Evolutionary conservation across 2,113 vertebrate species (phyloP).

Genomic region (Pungitius pungitius): DNA sequence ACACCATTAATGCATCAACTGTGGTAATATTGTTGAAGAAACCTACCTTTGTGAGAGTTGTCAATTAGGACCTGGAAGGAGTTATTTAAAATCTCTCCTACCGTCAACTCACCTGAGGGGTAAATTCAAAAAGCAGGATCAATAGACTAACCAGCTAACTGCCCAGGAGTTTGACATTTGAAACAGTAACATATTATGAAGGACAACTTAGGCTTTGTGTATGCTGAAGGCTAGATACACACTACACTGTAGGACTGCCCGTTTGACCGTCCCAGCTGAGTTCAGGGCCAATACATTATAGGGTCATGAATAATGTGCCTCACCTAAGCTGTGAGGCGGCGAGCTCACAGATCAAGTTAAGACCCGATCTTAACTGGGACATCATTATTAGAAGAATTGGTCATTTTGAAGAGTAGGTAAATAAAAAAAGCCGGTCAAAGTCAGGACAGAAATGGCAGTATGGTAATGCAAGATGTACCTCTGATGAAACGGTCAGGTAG

Average conservation of each 20-base stretch:
- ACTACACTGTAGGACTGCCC: constrained; percentile 24
- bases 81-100: constrained; percentile 82
- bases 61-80: constrained; percentile 81
- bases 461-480: constrained; percentile 13
- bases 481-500: constrained; percentile 18
- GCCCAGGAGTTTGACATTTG: constrained; percentile 30
- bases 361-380: neutral
- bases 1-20: constrained; percentile 59
- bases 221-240: constrained; percentile 35
- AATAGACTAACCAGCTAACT: constrained; percentile 74
- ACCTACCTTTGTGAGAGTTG: constrained; percentile 79
- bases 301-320: neutral
- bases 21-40: constrained; percentile 62
- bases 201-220: constrained; percentile 35
- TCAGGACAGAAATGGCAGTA: constrained; percentile 1
- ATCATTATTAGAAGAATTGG: constrained; percentile 1
- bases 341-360: neutral
- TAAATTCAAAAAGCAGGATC: constrained; percentile 82
- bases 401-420: neutral
- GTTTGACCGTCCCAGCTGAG: constrained; percentile 13
- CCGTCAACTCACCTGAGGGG: constrained; percentile 81
- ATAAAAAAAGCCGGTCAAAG: constrained; percentile 4
- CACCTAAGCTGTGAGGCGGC: neutral
- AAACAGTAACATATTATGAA: constrained; percentile 50
- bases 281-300: constrained; percentile 9